These are phyloP conservation scores for Colletes latitarsis DNA, from an alignment of 1,140 invertebrate species.

Conservation along the genomic window DNA sequence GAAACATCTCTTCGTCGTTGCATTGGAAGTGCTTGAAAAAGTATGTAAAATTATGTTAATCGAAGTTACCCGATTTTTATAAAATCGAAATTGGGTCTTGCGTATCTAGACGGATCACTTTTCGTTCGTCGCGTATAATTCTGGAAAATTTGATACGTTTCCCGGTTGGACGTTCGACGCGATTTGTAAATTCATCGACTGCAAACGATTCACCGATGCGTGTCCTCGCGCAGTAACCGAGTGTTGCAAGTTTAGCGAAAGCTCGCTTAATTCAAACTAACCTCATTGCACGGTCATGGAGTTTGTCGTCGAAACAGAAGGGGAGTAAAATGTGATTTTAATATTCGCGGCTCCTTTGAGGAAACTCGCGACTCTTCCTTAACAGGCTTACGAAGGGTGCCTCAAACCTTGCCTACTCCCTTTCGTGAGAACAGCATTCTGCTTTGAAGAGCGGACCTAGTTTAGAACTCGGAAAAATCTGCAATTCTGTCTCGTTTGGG, in stretches of 20 bases:
- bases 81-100: no score
- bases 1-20: no score
- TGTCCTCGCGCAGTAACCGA: conserved; percentile 39
- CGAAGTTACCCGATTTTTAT: no score
- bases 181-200: conserved; percentile 47
- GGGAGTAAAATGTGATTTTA: conserved; percentile 76
- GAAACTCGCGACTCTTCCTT: conserved; percentile 71
- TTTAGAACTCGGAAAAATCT: conserved; percentile 75
- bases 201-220: conserved; percentile 50
- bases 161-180: no score
- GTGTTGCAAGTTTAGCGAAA: conserved; percentile 56
- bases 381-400: conserved; percentile 71
- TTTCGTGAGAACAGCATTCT: conserved; percentile 56
- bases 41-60: no score
- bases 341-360: conserved; percentile 76
- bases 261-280: conserved; percentile 72
- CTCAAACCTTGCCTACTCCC: conserved; percentile 37
- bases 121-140: no score
- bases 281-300: conserved; percentile 64
- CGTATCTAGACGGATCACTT: no score
- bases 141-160: no score
- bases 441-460: conserved; percentile 69
- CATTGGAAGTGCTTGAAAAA: no score
- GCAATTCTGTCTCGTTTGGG: conserved; percentile 47
- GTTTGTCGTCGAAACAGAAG: conserved; percentile 66